Conservation (phyloP, 2,113 vertebrate genomes). For the Columba livia region DNA sequence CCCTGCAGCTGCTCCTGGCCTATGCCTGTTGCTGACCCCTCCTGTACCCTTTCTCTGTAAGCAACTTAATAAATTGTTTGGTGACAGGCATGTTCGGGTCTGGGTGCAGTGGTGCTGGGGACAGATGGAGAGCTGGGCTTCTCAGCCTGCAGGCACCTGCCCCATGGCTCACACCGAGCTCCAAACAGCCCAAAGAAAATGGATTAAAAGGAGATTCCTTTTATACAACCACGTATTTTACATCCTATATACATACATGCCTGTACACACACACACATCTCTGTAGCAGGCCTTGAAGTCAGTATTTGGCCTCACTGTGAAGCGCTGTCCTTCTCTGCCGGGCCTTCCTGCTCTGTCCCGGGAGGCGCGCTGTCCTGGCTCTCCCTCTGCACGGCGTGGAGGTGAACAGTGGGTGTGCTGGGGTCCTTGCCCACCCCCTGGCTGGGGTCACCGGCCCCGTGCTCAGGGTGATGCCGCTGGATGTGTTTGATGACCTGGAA, state of each 20-base stretch:
- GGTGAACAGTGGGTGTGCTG: slow-evolving; percentile 69
- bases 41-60: neutral
- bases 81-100: neutral
- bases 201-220: slow-evolving; percentile 9
- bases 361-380: neutral
- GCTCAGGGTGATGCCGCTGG: slow-evolving; percentile 85
- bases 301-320: neutral
- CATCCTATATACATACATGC: slow-evolving; percentile 47
- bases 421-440: slow-evolving; percentile 88
- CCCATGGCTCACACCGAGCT: neutral
- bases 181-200: neutral
- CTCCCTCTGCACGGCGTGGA: slow-evolving; percentile 80
- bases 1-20: neutral
- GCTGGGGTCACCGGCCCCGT: slow-evolving; percentile 58
- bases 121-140: neutral
- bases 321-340: neutral
- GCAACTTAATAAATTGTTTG: slow-evolving; percentile 25
- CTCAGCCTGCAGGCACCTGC: neutral
- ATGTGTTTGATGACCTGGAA: slow-evolving; percentile 94
- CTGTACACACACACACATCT: slow-evolving; percentile 29
- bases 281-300: neutral
- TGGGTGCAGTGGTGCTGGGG: neutral
- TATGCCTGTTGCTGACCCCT: neutral
- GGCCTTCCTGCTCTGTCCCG: neutral
- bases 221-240: slow-evolving; percentile 53